Evolutionary conservation across 2,888 invertebrate genomes (phyloP).

Genomic region (Iselma pallidipennis): DNA sequence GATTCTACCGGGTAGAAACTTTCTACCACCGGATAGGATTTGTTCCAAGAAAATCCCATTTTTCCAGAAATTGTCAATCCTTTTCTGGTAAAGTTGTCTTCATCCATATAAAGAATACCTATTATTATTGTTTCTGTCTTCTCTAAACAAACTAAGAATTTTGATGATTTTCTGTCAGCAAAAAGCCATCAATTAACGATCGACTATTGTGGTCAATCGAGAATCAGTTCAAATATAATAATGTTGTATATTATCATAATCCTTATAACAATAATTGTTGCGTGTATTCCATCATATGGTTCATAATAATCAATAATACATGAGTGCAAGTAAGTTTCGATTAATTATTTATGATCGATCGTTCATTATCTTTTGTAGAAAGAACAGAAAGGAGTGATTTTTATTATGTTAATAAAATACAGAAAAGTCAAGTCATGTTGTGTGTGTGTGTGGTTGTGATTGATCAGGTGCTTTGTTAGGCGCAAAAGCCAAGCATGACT

Average conservation of each 20-base stretch:
- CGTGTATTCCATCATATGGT: conserved; percentile 49
- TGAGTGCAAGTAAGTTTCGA: conserved; percentile 39
- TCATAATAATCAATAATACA: conserved; percentile 51
- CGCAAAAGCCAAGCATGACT: not conserved
- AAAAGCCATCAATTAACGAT: conserved; percentile 47
- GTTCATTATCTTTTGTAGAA: conserved; percentile 43
- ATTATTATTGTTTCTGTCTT: not conserved
- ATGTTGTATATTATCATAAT: too few species aligned
- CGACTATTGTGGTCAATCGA: conserved; percentile 46
- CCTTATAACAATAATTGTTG: too few species aligned
- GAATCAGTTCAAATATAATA: too few species aligned
- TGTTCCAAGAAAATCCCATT: too few species aligned
- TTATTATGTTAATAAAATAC: not conserved
- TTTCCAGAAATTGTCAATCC: too few species aligned
- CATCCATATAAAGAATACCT: too few species aligned
- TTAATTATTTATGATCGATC: conserved; percentile 56
- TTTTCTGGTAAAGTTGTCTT: too few species aligned
- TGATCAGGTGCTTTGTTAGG: not conserved
- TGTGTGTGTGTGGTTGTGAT: not conserved
- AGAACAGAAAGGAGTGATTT: not conserved
- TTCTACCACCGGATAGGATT: too few species aligned
- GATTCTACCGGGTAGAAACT: too few species aligned
- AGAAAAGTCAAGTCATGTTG: conserved; percentile 1
- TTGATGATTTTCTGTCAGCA: conserved; percentile 45
- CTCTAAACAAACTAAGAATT: conserved; percentile 31